Evolutionary conservation across 1,140 invertebrate genomes (phyloP).

Genomic region (Proctacanthus coquilletti): DNA sequence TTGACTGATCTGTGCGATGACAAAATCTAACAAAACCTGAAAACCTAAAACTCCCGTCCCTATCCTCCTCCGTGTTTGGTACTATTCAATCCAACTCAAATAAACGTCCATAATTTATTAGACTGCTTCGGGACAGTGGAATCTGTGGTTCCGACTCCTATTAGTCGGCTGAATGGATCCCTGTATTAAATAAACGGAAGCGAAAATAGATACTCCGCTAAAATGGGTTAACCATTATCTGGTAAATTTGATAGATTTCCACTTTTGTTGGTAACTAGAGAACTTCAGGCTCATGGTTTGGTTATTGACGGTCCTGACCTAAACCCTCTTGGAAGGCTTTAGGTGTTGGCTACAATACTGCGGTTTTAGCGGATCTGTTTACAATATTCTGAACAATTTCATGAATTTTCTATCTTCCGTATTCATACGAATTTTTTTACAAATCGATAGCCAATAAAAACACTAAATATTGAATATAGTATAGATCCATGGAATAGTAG

Average conservation of each 20-base stretch:
- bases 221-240: conserved; percentile 1
- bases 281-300: no score
- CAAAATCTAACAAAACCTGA: neutral
- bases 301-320: no score
- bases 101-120: no score
- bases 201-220: neutral
- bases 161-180: neutral
- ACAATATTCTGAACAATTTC: neutral
- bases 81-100: neutral
- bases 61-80: neutral
- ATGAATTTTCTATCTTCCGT: neutral
- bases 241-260: neutral
- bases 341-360: neutral
- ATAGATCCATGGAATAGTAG: no score
- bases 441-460: no score
- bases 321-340: neutral
- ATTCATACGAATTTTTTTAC: neutral
- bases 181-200: neutral
- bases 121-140: neutral
- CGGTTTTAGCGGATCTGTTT: no score
- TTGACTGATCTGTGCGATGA: no score
- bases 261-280: neutral
- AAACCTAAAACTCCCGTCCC: neutral
- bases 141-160: neutral
- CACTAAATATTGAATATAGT: no score